Percentiles rank a stretch among this genome's conserved stretches.
Evolutionary conservation across 2,888 invertebrate species (phyloP).

Genomic region (Ennomos erosarius): DNA sequence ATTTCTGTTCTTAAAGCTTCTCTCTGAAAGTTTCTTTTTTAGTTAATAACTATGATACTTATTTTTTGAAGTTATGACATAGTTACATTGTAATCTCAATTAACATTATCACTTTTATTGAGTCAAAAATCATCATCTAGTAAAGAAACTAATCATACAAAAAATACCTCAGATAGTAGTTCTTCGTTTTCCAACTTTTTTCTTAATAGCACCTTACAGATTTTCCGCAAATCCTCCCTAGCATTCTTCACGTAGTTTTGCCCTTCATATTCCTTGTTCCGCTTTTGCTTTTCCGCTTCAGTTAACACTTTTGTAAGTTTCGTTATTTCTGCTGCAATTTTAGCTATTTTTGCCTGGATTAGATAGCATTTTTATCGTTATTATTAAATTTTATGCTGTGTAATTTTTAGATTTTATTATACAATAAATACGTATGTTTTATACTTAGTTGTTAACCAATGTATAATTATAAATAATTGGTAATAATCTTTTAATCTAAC

Average conservation of each 20-base stretch:
- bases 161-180: slow-evolving; percentile 61
- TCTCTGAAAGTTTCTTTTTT: slow-evolving; percentile 54
- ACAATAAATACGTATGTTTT: too few species aligned
- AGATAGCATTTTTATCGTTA: not conserved
- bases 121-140: too few species aligned
- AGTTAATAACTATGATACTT: not conserved
- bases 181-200: slow-evolving; percentile 74
- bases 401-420: too few species aligned
- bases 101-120: too few species aligned
- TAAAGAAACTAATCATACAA: not conserved
- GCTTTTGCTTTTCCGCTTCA: slow-evolving; percentile 54
- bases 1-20: slow-evolving; percentile 63
- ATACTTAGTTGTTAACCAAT: too few species aligned
- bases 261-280: slow-evolving; percentile 64
- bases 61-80: not conserved
- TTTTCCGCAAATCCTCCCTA: slow-evolving; percentile 66
- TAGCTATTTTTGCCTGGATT: slow-evolving; percentile 53
- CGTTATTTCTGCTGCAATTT: slow-evolving; percentile 47
- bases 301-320: slow-evolving; percentile 46
- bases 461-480: too few species aligned
- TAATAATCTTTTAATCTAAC: too few species aligned
- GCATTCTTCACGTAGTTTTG: slow-evolving; percentile 61
- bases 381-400: too few species aligned
- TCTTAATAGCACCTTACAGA: slow-evolving; percentile 63
- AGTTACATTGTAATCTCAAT: too few species aligned